Base-by-base conservation (phyloP, 2,113 vertebrate genomes). In the Oncorhynchus masou region DNA sequence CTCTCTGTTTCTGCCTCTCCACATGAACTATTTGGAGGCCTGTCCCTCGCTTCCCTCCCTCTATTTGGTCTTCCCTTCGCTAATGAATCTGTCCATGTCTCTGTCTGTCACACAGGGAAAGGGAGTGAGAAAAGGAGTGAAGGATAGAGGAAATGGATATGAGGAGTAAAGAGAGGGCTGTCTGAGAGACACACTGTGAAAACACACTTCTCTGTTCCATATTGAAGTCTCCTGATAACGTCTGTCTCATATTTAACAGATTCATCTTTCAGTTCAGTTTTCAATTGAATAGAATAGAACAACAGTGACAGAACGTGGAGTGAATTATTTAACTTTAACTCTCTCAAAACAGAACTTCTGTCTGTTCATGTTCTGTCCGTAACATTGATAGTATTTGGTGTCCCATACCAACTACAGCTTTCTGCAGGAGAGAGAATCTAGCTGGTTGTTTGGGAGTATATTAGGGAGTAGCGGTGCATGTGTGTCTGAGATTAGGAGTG, bases 1-100 rank as follows among this genome's bases (percentile, higher is more conserved):
- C 57, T 79, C 76, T 64, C 31, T 29, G 31, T 74, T 29, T 76
- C 13, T 8, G 1, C 79, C 13, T 31, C 20, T 83, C 27, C 74
- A 62, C 68, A 45, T 64, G 5, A 77, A 71, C 77, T 75, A 54
- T 75, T 60, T 72, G 39, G 39, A 45, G 39, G 9, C 39, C 39
- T 45, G 27, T 59, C 22, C 59, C 19, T 60, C 22, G 19, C 25
- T 82, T 3, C 1, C 70, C 76, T 72, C 29, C 73, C 13, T 29
- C 27, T 0, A 49, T 24, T 29, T 39, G 3, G 59, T 51, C 25
- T 45, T 78, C 72, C 76, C 79, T 82, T 70, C 24, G 9, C 31
- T 71, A 49, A 27, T 75, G n/a, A 76, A 75, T 71, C 39, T 71
- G 2, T 3, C 15, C 12, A 19, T 77, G 2, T 73, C 12, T 62